These are phyloP conservation scores for Muschampia plurimacula DNA, from an alignment of 2,888 invertebrate genomes.

Conservation along the genomic window DNA sequence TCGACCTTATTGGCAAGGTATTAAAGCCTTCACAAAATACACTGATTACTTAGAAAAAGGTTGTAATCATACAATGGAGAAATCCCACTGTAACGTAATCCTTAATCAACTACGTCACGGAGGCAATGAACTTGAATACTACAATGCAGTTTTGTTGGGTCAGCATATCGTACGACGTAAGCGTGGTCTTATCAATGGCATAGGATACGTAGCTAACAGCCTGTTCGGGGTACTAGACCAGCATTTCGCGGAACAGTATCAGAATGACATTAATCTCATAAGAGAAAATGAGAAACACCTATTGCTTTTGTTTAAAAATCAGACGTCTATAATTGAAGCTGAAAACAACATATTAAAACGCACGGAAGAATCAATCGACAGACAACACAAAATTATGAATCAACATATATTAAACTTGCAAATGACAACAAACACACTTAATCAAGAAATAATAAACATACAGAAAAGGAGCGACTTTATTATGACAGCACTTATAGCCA, in stretches of 20 bases:
- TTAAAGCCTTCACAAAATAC: conserved; percentile 11
- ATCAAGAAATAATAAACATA: conserved; percentile 9
- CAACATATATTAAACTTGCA: conserved; percentile 14
- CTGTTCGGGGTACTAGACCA: conserved; percentile 44
- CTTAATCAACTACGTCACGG: conserved; percentile 13
- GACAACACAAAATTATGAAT: conserved; percentile 37
- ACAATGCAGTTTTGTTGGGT: conserved; percentile 5
- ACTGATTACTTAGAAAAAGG: neutral
- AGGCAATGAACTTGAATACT: conserved; percentile 12
- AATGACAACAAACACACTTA: conserved; percentile 5
- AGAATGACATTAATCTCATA: conserved; percentile 20
- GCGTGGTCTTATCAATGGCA: conserved; percentile 36
- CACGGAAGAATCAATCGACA: conserved; percentile 37
- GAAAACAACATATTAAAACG: conserved; percentile 43
- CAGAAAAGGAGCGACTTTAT: conserved; percentile 3
- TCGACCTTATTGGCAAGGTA: conserved; percentile 13
- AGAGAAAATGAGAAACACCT: no score
- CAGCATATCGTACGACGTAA: conserved; percentile 18
- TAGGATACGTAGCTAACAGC: conserved; percentile 39
- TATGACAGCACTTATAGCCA: conserved; percentile 13
- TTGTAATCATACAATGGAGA: neutral
- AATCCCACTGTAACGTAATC: conserved; percentile 9
- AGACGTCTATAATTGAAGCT: conserved; percentile 34
- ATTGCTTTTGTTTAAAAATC: no score
- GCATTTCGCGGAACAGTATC: conserved; percentile 42